Evolutionary conservation across 2,888 invertebrate species (phyloP).

Genomic region (Dorcus parallelipipedus): DNA sequence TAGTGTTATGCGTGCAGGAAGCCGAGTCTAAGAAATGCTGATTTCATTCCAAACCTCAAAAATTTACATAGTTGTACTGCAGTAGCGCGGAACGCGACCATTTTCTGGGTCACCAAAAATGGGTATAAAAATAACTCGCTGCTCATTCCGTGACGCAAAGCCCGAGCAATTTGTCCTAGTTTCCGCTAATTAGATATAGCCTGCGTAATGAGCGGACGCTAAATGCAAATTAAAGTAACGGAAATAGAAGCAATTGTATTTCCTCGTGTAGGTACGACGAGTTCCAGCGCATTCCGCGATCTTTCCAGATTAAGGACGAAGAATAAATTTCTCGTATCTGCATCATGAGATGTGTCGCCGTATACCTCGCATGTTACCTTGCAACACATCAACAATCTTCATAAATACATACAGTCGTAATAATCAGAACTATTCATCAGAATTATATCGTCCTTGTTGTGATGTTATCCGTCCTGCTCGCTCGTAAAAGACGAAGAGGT

Average conservation of each 20-base stretch:
- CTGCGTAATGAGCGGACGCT: neutral
- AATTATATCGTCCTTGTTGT: neutral
- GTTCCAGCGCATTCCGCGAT: neutral
- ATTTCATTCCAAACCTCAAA: no score
- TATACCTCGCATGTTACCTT: neutral
- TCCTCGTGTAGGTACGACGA: neutral
- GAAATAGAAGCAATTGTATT: neutral
- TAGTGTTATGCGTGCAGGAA: no score
- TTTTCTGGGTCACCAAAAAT: no score
- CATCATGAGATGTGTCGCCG: neutral
- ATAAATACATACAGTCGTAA: neutral
- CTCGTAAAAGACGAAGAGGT: slow-evolving; percentile 3
- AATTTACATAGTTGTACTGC: no score
- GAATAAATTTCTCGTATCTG: no score
- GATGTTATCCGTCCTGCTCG: no score
- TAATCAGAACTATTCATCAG: slow-evolving; percentile 1
- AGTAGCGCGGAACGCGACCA: no score
- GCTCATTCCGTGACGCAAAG: no score
- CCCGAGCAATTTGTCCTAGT: neutral
- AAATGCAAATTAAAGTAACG: slow-evolving; percentile 1
- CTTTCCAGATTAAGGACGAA: no score
- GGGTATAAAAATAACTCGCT: no score
- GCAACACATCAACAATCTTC: slow-evolving; percentile 1
- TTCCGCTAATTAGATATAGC: neutral
- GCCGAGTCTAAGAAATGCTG: no score